Evolutionary conservation across 1,140 invertebrate species (phyloP), one percentile per base, ranked within the genome.

Genomic region (Solen grandis): DNA sequence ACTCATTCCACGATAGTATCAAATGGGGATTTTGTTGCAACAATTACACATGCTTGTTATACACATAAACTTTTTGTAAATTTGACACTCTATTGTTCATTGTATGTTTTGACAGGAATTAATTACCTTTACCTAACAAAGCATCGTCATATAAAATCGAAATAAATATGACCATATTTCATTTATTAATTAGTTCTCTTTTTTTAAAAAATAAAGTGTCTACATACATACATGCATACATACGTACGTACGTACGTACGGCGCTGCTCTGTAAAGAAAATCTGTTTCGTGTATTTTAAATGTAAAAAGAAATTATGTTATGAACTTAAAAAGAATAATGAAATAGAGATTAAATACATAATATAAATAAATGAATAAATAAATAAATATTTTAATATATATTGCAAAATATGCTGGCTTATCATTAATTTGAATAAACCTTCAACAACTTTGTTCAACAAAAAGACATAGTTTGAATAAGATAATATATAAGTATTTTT

Each of bases 221-320:
- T n/a, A n/a, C n/a, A n/a, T n/a, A n/a, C n/a, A n/a, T n/a, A n/a
- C n/a, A n/a, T n/a, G n/a, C 19, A 31, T 25, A 36, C 36, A 41
- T 70, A 19, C 50, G n/a, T n/a, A n/a, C n/a, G n/a, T n/a, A n/a
- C n/a, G n/a, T n/a, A n/a, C 25, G n/a, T 1, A 54, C 13, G 5
- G 69, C 35, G 14, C 41, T 22, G 19, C 13, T n/a, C n/a, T 41
- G n/a, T n/a, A 70, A 29, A 19, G n/a, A 31, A 16, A 70, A 70
- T n/a, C 54, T 70, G 68, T 29, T 54, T 33, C 38, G 50, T 54
- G 36, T 29, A 60, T 73, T 31, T 25, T 16, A 19, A 36, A 38
- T 25, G 0, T 66, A 38, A 25, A 36, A 27, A 1, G 14, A 38
- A 36, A 19, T 66, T 22, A 16, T 50, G 10, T n/a, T 50, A n/a